phyloP scores from a whole-genome alignment of 2,888 invertebrate species.

The Drosophila recens region DNA sequence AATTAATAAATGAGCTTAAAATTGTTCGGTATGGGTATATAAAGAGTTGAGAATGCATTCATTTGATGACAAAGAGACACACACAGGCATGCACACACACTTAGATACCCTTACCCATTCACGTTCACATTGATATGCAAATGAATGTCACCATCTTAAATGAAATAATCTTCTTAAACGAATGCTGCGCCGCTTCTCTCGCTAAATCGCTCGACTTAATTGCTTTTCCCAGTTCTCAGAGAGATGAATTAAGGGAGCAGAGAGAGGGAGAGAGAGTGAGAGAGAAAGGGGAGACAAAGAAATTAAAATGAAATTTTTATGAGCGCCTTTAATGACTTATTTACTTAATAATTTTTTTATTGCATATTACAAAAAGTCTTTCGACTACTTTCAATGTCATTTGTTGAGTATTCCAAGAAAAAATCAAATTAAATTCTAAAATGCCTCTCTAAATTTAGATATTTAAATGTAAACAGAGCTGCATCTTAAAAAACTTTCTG shows the following conservation, averaged over 20 bases:
- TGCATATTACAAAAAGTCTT: constrained; percentile 32
- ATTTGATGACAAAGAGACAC: neutral
- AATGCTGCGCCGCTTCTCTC: constrained; percentile 43
- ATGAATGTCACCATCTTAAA: constrained; percentile 82
- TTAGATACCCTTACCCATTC: constrained; percentile 12
- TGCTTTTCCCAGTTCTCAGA: constrained; percentile 60
- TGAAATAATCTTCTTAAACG: constrained; percentile 82
- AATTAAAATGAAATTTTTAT: constrained; percentile 51
- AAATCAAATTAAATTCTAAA: constrained; percentile 27
- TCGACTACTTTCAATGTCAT: constrained; percentile 67
- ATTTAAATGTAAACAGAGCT: constrained; percentile 48
- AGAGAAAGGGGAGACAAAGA: neutral
- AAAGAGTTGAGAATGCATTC: neutral
- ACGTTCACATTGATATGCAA: constrained; percentile 71
- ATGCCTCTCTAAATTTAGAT: constrained; percentile 63
- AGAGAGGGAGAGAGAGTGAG: neutral
- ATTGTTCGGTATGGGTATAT: neutral
- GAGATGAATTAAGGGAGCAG: neutral
- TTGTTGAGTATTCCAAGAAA: neutral
- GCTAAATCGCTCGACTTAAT: constrained; percentile 67
- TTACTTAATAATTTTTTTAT: constrained; percentile 63
- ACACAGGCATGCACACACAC: constrained; percentile 3
- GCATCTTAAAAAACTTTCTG: constrained; percentile 36
- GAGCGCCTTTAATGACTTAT: constrained; percentile 66
- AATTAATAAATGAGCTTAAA: neutral